A percentile compares a stretch with the other conserved stretches of the same genome.
phyloP scores from a whole-genome alignment of 1,140 invertebrate genomes.

The Panonychus citri region DNA sequence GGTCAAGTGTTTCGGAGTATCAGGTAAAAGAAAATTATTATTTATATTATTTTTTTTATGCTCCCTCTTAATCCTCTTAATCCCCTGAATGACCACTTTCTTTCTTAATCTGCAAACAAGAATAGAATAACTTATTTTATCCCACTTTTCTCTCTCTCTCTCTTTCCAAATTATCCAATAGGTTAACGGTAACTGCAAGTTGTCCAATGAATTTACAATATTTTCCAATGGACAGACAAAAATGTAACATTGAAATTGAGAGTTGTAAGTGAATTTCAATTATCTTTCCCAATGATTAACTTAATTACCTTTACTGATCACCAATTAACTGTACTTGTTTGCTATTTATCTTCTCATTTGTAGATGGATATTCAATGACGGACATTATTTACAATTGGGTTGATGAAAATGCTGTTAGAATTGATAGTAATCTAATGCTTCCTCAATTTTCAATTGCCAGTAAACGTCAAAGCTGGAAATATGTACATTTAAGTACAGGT shows the following conservation, averaged over 20 bases:
- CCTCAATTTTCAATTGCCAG: constrained; percentile 77
- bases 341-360: constrained; percentile 15
- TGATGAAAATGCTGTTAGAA: constrained; percentile 20
- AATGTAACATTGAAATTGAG: constrained; percentile 28
- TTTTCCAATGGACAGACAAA: constrained; percentile 26
- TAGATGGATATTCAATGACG: constrained; percentile 31
- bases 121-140: too few species aligned
- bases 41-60: too few species aligned
- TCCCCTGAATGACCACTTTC: too few species aligned
- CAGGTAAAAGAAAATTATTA: too few species aligned
- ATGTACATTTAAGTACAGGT: constrained; percentile 83
- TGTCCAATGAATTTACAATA: constrained; percentile 24
- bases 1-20: constrained; percentile 28
- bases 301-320: neutral
- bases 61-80: too few species aligned
- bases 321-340: neutral
- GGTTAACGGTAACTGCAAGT: constrained; percentile 22
- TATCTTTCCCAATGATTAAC: neutral
- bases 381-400: constrained; percentile 93
- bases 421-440: constrained; percentile 24
- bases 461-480: constrained; percentile 65
- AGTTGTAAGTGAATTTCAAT: constrained; percentile 26
- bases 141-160: too few species aligned
- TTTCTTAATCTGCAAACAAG: too few species aligned
- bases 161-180: constrained; percentile 6